These are phyloP conservation scores for Keiferia lycopersicella DNA, from an alignment of 2,888 invertebrate species.

Conservation along the genomic window DNA sequence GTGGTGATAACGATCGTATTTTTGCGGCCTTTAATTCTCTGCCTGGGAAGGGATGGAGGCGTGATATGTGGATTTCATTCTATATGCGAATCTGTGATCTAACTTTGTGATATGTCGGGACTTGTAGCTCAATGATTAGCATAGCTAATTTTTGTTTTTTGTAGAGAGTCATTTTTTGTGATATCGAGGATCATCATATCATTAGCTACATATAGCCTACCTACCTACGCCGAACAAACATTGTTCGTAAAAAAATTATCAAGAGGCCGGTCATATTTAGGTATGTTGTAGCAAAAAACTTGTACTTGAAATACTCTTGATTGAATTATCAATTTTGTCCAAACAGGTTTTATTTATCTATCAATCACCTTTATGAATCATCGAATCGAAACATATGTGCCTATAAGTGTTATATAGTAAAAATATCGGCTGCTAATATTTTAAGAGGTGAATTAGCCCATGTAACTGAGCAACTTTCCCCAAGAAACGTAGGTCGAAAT, in stretches of 20 bases:
- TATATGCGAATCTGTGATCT: no score
- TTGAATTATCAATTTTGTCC: not conserved
- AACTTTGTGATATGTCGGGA: no score
- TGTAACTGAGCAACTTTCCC: no score
- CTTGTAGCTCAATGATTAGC: not conserved
- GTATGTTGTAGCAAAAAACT: not conserved
- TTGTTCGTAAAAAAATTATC: not conserved
- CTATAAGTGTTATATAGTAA: no score
- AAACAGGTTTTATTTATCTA: not conserved
- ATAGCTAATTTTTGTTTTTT: conserved; percentile 7
- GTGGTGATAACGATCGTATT: no score
- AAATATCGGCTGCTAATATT: no score
- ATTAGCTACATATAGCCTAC: not conserved
- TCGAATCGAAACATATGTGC: no score
- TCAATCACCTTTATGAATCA: not conserved
- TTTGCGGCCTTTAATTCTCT: no score
- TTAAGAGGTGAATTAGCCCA: no score
- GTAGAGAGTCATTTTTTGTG: not conserved
- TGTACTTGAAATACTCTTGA: not conserved
- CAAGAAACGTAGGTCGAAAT: no score
- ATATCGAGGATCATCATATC: not conserved
- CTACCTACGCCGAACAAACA: not conserved
- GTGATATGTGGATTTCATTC: no score
- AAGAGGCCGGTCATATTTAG: not conserved
- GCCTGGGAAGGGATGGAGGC: no score